These are phyloP conservation scores for Lacerta viridis DNA, from an alignment of 2,797 vertebrate species.

Conservation along the genomic window DNA sequence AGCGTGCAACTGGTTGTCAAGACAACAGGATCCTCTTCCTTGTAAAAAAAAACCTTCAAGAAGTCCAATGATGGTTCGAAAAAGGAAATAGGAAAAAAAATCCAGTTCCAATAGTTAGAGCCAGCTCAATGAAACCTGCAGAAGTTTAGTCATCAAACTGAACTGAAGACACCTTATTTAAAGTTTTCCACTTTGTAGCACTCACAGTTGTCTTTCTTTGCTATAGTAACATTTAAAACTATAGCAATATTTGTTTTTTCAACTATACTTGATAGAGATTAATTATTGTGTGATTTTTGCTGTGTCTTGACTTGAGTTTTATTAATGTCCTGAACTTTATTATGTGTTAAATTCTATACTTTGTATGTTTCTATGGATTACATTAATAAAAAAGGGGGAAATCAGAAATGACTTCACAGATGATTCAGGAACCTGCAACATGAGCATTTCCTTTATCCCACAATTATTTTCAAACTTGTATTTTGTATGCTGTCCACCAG, in stretches of 20 bases:
- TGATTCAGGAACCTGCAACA: background rate
- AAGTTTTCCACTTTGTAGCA: background rate
- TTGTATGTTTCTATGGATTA: no score
- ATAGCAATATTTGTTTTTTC: no score
- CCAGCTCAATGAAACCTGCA: background rate
- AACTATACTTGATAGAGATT: no score
- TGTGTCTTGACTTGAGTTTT: no score
- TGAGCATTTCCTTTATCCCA: background rate
- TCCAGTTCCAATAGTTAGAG: conserved; percentile 36
- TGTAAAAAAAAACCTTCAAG: conserved; percentile 61
- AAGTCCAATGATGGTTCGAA: conserved; percentile 34
- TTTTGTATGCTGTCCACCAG: conserved; percentile 70
- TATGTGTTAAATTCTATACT: no score
- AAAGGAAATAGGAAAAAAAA: conserved; percentile 15
- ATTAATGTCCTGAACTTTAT: no score
- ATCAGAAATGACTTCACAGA: conserved; percentile 12
- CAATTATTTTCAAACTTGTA: conserved; percentile 40
- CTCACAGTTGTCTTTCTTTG: no score
- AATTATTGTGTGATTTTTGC: no score
- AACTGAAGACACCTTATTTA: background rate
- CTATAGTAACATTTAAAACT: no score
- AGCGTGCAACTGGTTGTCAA: conserved; percentile 83
- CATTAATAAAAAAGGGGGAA: no score
- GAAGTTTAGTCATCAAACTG: background rate
- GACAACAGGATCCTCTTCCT: conserved; percentile 82